Conservation (phyloP, 2,113 vertebrate species). For the Candoia aspera region DNA sequence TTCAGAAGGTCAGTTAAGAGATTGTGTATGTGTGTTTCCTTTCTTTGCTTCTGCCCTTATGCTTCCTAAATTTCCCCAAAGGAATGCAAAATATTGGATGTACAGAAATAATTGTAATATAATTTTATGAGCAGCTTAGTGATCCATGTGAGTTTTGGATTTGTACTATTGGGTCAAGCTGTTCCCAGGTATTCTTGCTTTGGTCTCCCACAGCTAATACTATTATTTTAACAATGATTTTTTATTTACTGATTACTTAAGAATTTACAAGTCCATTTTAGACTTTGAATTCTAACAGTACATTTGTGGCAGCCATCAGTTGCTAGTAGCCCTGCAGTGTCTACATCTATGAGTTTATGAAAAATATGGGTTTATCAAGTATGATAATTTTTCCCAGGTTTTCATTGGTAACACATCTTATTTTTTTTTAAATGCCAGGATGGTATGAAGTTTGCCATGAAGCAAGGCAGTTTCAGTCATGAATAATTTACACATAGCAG, state of each 20-base stretch:
- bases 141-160: neutral
- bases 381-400: neutral
- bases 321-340: neutral
- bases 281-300: neutral
- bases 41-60: neutral
- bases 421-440: neutral
- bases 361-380: neutral
- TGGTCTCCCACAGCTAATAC: neutral
- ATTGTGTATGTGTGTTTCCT: neutral
- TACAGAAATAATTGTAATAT: conserved; percentile 13
- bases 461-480: neutral
- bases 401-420: neutral
- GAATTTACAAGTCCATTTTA: neutral
- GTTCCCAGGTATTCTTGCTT: neutral
- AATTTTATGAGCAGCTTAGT: conserved; percentile 8
- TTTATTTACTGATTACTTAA: neutral
- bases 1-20: conserved; percentile 89
- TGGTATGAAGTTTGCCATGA: neutral
- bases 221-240: neutral
- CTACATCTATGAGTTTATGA: neutral
- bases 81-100: conserved; percentile 28
- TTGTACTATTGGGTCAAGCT: neutral
- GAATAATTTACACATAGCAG: neutral
- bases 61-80: neutral
- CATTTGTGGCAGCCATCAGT: neutral